Percentiles rank a stretch among this genome's conserved stretches.
Conservation (phyloP, 2,888 invertebrate species). For the Ormia ochracea region DNA sequence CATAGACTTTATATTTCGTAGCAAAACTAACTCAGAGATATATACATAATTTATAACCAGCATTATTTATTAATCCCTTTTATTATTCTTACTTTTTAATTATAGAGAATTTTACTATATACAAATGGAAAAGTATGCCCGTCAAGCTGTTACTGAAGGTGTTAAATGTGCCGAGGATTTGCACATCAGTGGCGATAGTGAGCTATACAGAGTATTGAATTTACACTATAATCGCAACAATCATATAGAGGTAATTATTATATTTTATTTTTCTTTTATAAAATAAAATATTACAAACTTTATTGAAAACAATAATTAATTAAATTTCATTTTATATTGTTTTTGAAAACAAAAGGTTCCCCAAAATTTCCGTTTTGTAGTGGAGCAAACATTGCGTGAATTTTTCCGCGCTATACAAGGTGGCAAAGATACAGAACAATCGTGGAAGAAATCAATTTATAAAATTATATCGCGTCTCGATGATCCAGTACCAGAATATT, state of each 20-base stretch:
- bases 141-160: slow-evolving; percentile 98
- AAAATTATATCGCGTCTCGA: slow-evolving; percentile 99
- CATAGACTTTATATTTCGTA: no score
- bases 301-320: slow-evolving; percentile 11
- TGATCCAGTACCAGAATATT: slow-evolving; percentile 99
- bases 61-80: background rate
- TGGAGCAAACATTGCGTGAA: slow-evolving; percentile 97
- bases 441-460: slow-evolving; percentile 99
- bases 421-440: slow-evolving; percentile 98
- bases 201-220: slow-evolving; percentile 97
- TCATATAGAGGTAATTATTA: slow-evolving; percentile 76
- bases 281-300: background rate
- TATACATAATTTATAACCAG: background rate
- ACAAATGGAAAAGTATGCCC: slow-evolving; percentile 99
- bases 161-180: slow-evolving; percentile 94
- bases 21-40: no score
- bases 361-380: slow-evolving; percentile 96
- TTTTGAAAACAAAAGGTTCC: slow-evolving; percentile 87
- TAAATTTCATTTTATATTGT: slow-evolving; percentile 38
- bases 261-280: no score
- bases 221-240: slow-evolving; percentile 98
- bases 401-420: slow-evolving; percentile 99
- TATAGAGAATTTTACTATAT: slow-evolving; percentile 99
- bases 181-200: slow-evolving; percentile 95
- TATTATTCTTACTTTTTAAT: slow-evolving; percentile 10